Evolutionary conservation across 2,888 invertebrate species (phyloP), one percentile per base, ranked within the genome.

Genomic region (Cacoxenus indagator): DNA sequence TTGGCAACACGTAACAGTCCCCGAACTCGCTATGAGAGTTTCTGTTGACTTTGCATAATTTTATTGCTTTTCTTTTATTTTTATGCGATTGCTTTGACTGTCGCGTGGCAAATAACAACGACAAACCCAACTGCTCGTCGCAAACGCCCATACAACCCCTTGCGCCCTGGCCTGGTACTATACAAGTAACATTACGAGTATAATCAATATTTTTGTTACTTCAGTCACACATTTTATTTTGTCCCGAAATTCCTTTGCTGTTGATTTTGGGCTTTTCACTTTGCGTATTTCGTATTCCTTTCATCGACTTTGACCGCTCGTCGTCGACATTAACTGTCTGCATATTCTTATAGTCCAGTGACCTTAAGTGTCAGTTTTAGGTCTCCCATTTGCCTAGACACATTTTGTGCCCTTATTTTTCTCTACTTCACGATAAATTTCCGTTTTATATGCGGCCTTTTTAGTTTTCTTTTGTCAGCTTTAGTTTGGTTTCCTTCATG

Each of bases 21-120:
- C 74, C 70, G 62, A 26, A 46, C 26, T 48, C 29, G 27, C 31
- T 4, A 24, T 71, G 31, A 51, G 27, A 26, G 37, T 80, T 82
- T 82, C 78, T 81, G 82, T 82, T 81, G 82, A 82, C 81, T 82
- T 81, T 82, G 81, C 81, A 82, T 82, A 81, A 81, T 81, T 81
- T 81, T 81, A 82, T 81, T 82, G 79, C 77, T 82, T 82, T 81
- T 81, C 79, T 81, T 82, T 80, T 78, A 78, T 78, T 81, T 81
- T 80, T 81, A 78, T 82, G 77, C 74, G 78, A 69, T 70, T 70
- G 75, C 75, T 68, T 68, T 46, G 71, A 67, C 67, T 73, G 74
- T 73, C 75, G 72, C 68, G 70, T 74, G 76, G 68, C 69, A 45
- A 62, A 43, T 19, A 17, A 22, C 55, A 27, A 14, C 11, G 27